Percentiles rank a stretch among this genome's conserved stretches.
phyloP scores from a whole-genome alignment of 30 jellyfish, hydroid and myxozoan genomes.

The Catostylus mosaicus region DNA sequence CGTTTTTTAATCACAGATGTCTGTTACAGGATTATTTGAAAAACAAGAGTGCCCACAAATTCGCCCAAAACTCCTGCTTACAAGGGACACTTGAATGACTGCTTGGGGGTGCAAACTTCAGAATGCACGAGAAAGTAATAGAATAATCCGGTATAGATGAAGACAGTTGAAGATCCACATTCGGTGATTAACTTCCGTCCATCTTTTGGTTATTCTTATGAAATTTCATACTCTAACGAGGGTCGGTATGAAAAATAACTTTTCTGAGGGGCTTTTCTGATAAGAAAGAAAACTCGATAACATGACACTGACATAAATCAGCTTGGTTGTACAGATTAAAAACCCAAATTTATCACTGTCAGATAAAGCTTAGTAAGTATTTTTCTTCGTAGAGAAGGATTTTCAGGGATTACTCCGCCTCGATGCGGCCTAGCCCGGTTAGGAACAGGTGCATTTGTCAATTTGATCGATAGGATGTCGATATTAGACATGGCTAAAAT shows the following conservation, averaged over 20 bases:
- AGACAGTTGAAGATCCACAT: no score
- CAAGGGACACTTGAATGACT: no score
- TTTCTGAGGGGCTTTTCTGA: not conserved
- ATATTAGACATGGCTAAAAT: not conserved
- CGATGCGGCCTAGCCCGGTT: not conserved
- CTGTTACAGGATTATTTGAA: not conserved
- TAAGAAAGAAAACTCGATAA: not conserved
- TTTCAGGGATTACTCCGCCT: conserved; percentile 15
- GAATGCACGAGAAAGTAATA: no score
- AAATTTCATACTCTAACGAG: no score
- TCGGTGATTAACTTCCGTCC: no score
- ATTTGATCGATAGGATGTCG: not conserved
- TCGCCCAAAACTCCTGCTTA: no score
- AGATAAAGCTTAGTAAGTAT: not conserved
- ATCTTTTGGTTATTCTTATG: no score
- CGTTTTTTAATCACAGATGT: not conserved
- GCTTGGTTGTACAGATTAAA: not conserved
- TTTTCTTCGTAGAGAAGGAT: not conserved
- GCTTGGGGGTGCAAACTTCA: no score
- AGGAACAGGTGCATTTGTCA: not conserved
- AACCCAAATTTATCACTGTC: not conserved
- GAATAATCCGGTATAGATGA: no score
- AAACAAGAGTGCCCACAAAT: no score
- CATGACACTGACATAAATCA: not conserved
- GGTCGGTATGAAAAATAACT: no score